phyloP scores from a whole-genome alignment of 2,797 vertebrate species.

The Erethizon dorsatum region DNA sequence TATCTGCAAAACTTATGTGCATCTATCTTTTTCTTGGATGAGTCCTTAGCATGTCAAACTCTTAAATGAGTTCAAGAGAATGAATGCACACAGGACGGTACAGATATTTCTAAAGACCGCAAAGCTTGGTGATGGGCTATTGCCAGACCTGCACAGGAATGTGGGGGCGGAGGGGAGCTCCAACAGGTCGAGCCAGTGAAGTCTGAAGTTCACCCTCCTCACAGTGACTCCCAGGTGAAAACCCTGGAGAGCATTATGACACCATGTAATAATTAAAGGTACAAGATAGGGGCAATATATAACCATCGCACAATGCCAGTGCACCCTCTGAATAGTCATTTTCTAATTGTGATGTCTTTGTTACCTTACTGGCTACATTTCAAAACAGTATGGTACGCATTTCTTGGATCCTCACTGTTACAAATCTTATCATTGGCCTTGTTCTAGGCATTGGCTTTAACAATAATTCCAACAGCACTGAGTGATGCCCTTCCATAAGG shows the following conservation, averaged over 20 bases:
- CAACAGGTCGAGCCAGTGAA: neutral
- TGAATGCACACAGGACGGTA: neutral
- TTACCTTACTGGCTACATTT: neutral
- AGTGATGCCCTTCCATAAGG: neutral
- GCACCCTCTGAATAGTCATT: neutral
- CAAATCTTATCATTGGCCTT: neutral
- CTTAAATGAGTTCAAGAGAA: conserved; percentile 31
- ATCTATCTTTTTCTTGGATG: neutral
- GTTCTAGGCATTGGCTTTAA: neutral
- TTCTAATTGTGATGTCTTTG: neutral
- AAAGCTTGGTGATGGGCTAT: neutral
- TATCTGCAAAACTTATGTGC: neutral
- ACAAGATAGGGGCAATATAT: neutral
- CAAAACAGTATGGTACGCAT: neutral
- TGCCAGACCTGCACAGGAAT: neutral
- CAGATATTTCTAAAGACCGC: neutral
- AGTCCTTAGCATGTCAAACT: conserved; percentile 4
- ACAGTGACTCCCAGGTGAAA: neutral
- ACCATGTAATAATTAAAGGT: neutral
- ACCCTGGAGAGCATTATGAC: neutral
- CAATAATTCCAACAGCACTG: neutral
- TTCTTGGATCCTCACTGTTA: neutral
- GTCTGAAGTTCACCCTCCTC: neutral
- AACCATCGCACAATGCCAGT: neutral
- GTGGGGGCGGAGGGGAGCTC: neutral